These are phyloP conservation scores for Entelurus aequoreus DNA, from an alignment of 2,113 vertebrate genomes.

Conservation along the genomic window DNA sequence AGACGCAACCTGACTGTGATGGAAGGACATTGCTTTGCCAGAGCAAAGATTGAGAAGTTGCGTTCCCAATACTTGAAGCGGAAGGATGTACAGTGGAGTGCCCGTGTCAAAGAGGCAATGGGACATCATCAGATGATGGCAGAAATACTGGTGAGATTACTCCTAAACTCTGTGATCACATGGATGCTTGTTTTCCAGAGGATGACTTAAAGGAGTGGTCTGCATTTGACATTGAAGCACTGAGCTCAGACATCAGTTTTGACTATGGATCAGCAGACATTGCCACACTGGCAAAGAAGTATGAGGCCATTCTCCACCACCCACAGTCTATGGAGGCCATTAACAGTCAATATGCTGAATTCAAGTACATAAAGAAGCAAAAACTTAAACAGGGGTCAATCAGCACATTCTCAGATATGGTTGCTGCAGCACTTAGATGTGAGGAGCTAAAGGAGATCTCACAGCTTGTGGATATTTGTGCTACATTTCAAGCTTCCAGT, in stretches of 20 bases:
- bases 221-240: no score
- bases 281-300: slow-evolving; percentile 8
- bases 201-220: no score
- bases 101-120: slow-evolving; percentile 9
- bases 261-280: slow-evolving; percentile 12
- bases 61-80: no score
- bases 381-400: slow-evolving; percentile 22
- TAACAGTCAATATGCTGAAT: slow-evolving; percentile 11
- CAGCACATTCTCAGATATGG: slow-evolving; percentile 31
- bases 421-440: slow-evolving; percentile 3
- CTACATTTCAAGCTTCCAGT: slow-evolving; percentile 27
- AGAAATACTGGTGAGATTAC: slow-evolving; percentile 18
- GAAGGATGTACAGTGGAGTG: slow-evolving; percentile 19
- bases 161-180: slow-evolving; percentile 18
- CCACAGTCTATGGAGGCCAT: neutral
- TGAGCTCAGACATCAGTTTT: neutral
- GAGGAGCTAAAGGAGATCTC: neutral
- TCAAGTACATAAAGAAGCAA: slow-evolving; percentile 15
- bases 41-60: no score
- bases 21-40: neutral
- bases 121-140: slow-evolving; percentile 13
- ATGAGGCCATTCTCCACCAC: slow-evolving; percentile 25
- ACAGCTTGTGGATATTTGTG: slow-evolving; percentile 19
- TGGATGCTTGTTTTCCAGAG: neutral
- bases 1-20: slow-evolving; percentile 8